These are phyloP conservation scores for Gortyna flavago DNA, from an alignment of 2,888 invertebrate genomes.

Conservation along the genomic window DNA sequence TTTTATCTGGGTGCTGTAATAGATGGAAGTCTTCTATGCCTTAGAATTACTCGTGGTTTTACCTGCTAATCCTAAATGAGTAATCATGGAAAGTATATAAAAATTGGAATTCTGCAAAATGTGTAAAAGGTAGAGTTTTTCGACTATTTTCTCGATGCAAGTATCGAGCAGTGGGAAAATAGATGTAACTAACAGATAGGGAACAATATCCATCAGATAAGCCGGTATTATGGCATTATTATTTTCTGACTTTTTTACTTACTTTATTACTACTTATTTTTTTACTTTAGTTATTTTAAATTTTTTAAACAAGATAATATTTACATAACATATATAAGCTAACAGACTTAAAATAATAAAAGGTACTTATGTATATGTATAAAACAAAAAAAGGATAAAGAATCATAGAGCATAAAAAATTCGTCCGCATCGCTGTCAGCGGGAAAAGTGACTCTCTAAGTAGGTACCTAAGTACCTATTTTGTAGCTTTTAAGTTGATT, in stretches of 20 bases:
- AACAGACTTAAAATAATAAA: too few species aligned
- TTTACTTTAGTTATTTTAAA: too few species aligned
- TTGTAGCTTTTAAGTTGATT: not conserved
- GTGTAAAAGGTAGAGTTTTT: not conserved
- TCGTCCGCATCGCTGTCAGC: too few species aligned
- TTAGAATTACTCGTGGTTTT: not conserved
- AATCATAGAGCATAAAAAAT: too few species aligned
- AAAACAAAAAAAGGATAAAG: too few species aligned
- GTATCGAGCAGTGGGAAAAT: not conserved
- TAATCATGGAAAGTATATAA: not conserved
- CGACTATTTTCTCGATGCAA: not conserved
- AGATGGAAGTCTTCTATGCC: not conserved
- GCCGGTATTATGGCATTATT: not conserved
- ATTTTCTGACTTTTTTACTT: too few species aligned
- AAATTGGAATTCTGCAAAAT: not conserved
- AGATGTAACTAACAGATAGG: not conserved
- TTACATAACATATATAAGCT: too few species aligned
- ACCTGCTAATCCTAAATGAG: not conserved
- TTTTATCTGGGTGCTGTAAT: constrained; percentile 26
- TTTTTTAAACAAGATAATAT: too few species aligned
- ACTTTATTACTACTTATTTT: too few species aligned
- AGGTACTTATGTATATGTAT: too few species aligned
- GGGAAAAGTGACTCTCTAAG: too few species aligned
- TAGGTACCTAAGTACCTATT: not conserved
- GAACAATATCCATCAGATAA: not conserved